Conservation (phyloP, 2,888 invertebrate genomes). For the Lapara coniferarum region DNA sequence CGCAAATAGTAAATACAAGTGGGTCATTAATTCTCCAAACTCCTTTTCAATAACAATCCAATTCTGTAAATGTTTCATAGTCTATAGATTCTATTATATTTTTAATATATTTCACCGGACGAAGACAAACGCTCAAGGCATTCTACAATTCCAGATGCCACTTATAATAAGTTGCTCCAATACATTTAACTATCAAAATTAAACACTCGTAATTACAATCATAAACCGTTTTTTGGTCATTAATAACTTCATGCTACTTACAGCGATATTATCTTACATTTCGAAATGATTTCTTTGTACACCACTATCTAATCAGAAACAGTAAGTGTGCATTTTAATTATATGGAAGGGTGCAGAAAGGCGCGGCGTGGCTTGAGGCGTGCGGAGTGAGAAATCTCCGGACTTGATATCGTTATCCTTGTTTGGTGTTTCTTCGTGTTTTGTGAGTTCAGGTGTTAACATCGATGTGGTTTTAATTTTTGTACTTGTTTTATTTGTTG, state of each 20-base stretch:
- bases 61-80: too few species aligned
- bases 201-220: constrained; percentile 10
- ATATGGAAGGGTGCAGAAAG: constrained; percentile 68
- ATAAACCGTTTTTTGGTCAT: constrained; percentile 39
- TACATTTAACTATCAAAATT: constrained; percentile 15
- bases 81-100: too few species aligned
- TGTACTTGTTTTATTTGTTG: too few species aligned
- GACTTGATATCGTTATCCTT: constrained; percentile 36
- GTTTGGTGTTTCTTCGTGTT: too few species aligned
- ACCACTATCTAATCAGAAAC: constrained; percentile 62
- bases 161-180: not conserved
- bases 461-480: not conserved
- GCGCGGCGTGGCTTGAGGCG: constrained; percentile 57
- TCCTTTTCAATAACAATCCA: too few species aligned
- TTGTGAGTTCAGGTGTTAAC: not conserved
- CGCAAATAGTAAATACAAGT: too few species aligned
- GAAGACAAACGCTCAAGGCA: not conserved
- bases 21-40: too few species aligned
- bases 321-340: constrained; percentile 72
- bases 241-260: constrained; percentile 57
- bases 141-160: not conserved
- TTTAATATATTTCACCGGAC: not conserved
- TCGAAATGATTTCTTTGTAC: constrained; percentile 67
- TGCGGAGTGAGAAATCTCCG: constrained; percentile 37
- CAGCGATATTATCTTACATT: constrained; percentile 65